phyloP scores from a whole-genome alignment of 2,797 vertebrate species.

The Tokudaia tokunoshimensis region DNA sequence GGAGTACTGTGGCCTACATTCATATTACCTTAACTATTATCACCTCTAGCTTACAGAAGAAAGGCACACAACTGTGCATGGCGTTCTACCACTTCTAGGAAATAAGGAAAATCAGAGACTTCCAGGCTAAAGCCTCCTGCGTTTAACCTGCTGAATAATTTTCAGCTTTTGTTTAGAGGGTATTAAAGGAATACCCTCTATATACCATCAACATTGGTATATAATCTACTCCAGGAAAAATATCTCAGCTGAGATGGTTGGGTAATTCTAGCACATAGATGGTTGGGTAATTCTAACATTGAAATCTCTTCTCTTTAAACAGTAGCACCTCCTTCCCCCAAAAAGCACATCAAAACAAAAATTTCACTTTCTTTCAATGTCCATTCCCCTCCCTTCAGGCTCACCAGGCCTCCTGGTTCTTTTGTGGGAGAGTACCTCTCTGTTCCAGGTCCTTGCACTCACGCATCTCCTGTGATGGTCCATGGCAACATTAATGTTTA shows the following conservation, averaged over 20 bases:
- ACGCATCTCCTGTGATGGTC: fast-evolving
- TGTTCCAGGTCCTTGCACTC: conserved; percentile 49
- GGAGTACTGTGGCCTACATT: background rate
- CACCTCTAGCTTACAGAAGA: background rate
- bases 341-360: background rate
- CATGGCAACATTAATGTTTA: background rate
- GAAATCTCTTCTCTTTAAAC: conserved; percentile 18
- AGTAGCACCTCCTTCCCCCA: fast-evolving
- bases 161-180: background rate
- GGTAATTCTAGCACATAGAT: background rate
- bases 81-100: background rate
- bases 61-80: background rate
- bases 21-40: background rate
- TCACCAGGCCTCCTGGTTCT: background rate
- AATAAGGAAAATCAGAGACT: background rate
- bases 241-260: background rate
- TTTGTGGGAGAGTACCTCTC: background rate
- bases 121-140: background rate
- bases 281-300: background rate
- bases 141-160: background rate
- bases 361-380: background rate
- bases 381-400: background rate
- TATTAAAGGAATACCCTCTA: background rate
- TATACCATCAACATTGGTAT: background rate
- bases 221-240: background rate